These are phyloP conservation scores for Dryoscopus gambensis DNA, from an alignment of 2,113 vertebrate species.

Conservation along the genomic window DNA sequence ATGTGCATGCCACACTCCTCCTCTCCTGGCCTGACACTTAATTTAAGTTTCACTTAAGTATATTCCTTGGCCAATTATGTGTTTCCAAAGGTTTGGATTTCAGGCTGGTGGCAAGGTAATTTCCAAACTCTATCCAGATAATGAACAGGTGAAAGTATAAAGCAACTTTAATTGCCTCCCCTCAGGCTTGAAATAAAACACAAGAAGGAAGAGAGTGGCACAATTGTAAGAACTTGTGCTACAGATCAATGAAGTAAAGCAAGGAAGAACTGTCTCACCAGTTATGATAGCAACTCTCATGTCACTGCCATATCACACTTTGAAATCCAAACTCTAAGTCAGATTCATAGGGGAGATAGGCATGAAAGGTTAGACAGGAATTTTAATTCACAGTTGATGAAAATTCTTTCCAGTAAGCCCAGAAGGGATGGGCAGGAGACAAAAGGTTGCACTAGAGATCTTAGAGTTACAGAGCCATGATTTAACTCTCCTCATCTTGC, in stretches of 20 bases:
- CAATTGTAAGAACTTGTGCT: not conserved
- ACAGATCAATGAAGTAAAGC: not conserved
- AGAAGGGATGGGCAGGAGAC: slow-evolving; percentile 25
- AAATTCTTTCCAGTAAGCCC: slow-evolving; percentile 2
- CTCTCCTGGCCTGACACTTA: not conserved
- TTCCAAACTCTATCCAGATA: not conserved
- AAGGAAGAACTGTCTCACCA: not conserved
- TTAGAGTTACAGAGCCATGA: not conserved
- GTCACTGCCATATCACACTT: not conserved
- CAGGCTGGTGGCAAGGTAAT: not conserved
- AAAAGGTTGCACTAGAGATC: slow-evolving; percentile 1
- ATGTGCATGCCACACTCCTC: not conserved
- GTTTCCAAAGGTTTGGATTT: not conserved
- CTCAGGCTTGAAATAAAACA: not conserved
- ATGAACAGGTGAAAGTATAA: not conserved
- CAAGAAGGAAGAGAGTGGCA: not conserved
- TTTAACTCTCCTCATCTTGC: not conserved
- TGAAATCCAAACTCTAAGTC: not conserved
- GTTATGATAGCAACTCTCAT: not conserved
- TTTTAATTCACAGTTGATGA: slow-evolving; percentile 28
- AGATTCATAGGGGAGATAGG: not conserved
- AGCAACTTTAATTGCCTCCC: not conserved
- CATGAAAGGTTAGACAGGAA: slow-evolving; percentile 8
- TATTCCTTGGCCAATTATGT: not conserved
- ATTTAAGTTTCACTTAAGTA: not conserved